phyloP scores from a whole-genome alignment of 2,113 vertebrate species.

The Nannospalax galili region DNA sequence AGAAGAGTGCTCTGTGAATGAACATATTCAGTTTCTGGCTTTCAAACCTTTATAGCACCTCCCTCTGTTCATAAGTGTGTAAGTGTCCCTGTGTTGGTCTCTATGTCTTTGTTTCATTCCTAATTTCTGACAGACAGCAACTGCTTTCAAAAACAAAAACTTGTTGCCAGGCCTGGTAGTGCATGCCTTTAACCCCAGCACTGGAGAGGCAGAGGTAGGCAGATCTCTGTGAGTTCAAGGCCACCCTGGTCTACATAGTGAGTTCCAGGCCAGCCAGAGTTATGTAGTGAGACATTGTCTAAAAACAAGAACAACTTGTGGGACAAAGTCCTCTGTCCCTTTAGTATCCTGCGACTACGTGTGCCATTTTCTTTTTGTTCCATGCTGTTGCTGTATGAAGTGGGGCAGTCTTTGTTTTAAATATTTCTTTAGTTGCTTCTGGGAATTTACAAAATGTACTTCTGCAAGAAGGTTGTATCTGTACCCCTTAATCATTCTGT shows the following conservation, averaged over 20 bases:
- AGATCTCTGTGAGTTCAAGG: too few species aligned
- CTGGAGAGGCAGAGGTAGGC: too few species aligned
- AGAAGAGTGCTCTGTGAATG: background rate
- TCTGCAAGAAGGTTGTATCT: background rate
- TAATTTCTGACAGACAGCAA: background rate
- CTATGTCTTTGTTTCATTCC: background rate
- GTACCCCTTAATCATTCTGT: background rate
- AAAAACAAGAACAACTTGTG: background rate
- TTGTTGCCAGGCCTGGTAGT: too few species aligned
- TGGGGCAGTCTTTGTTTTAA: background rate
- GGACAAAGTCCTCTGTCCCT: background rate
- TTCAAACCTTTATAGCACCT: background rate
- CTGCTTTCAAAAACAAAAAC: background rate
- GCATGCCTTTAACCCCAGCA: too few species aligned
- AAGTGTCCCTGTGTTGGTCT: background rate
- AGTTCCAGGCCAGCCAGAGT: too few species aligned
- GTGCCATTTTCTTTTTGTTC: background rate
- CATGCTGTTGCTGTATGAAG: background rate
- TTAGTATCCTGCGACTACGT: background rate
- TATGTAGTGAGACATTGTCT: too few species aligned
- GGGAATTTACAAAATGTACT: conserved; percentile 5
- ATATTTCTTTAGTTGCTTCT: background rate
- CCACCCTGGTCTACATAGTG: too few species aligned
- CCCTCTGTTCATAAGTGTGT: background rate
- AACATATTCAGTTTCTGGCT: background rate